A percentile compares a stretch with the other conserved stretches of the same genome.
Evolutionary conservation across 2,888 invertebrate genomes (phyloP).

Genomic region (Caenorhabditis sp.): DNA sequence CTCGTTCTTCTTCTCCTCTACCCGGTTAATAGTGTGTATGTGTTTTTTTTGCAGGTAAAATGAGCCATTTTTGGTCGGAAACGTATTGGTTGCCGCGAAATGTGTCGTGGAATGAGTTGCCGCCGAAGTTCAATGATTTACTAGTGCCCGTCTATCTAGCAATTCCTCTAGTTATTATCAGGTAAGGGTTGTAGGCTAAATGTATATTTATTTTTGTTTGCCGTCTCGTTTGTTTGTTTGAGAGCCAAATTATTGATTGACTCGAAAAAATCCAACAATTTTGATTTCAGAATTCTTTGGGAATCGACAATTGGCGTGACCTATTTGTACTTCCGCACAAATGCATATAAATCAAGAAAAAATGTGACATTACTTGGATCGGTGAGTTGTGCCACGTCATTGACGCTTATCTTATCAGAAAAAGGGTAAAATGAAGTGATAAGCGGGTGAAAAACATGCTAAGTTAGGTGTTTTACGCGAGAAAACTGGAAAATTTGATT

Average conservation of each 20-base stretch:
- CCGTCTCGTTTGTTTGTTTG: not conserved
- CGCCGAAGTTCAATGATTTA: slow-evolving; percentile 56
- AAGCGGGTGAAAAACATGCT: not conserved
- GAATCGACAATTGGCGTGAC: slow-evolving; percentile 60
- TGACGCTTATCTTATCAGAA: not conserved
- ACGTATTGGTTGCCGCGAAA: slow-evolving; percentile 60
- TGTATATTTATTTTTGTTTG: not conserved
- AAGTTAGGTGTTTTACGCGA: too few species aligned
- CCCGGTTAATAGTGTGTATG: too few species aligned
- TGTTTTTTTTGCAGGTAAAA: not conserved
- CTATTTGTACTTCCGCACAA: slow-evolving; percentile 44
- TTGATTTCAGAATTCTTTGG: slow-evolving; percentile 50
- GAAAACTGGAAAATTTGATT: too few species aligned
- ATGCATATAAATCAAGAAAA: slow-evolving; percentile 20
- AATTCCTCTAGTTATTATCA: slow-evolving; percentile 54
- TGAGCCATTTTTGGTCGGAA: slow-evolving; percentile 7
- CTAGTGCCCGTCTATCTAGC: slow-evolving; percentile 59
- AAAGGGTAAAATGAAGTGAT: not conserved
- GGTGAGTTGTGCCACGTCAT: slow-evolving; percentile 12
- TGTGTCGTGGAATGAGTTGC: slow-evolving; percentile 56
- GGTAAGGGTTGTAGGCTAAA: slow-evolving; percentile 13
- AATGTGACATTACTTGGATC: slow-evolving; percentile 31
- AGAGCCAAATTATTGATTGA: not conserved
- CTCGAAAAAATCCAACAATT: not conserved
- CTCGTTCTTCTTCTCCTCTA: too few species aligned